Evolutionary conservation across 2,888 invertebrate species (phyloP).

Genomic region (Platycnemis pennipes): DNA sequence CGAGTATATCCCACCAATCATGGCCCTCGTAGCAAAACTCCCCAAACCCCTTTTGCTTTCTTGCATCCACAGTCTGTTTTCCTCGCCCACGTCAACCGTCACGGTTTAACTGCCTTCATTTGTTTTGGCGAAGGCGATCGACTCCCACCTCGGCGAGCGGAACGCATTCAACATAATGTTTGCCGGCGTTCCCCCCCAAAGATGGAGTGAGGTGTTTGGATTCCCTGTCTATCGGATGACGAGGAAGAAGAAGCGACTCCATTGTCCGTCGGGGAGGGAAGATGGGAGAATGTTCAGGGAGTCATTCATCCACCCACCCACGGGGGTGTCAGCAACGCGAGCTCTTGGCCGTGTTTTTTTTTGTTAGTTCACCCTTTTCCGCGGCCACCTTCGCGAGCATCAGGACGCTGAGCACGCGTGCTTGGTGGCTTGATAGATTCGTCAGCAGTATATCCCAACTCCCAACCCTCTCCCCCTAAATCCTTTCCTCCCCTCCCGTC

Average conservation of each 20-base stretch:
- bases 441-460: not conserved
- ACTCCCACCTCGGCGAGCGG: not conserved
- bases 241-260: not conserved
- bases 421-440: not conserved
- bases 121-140: slow-evolving; percentile 34
- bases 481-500: not conserved
- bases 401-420: not conserved
- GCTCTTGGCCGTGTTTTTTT: not conserved
- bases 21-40: not conserved
- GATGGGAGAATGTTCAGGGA: not conserved
- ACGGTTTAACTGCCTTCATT: slow-evolving; percentile 12
- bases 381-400: not conserved
- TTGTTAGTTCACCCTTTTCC: not conserved
- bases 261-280: not conserved
- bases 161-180: slow-evolving; percentile 38
- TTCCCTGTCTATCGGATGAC: not conserved
- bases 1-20: slow-evolving; percentile 39
- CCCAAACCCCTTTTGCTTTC: not conserved
- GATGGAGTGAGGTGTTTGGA: slow-evolving; percentile 30
- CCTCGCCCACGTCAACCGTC: not conserved
- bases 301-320: not conserved
- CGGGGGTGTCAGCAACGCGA: not conserved
- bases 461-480: not conserved
- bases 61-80: not conserved
- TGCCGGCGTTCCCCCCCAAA: not conserved